Percentiles rank a stretch among this genome's conserved stretches.
phyloP scores from a whole-genome alignment of 2,888 invertebrate genomes.

The Caenorhabditis afra region DNA sequence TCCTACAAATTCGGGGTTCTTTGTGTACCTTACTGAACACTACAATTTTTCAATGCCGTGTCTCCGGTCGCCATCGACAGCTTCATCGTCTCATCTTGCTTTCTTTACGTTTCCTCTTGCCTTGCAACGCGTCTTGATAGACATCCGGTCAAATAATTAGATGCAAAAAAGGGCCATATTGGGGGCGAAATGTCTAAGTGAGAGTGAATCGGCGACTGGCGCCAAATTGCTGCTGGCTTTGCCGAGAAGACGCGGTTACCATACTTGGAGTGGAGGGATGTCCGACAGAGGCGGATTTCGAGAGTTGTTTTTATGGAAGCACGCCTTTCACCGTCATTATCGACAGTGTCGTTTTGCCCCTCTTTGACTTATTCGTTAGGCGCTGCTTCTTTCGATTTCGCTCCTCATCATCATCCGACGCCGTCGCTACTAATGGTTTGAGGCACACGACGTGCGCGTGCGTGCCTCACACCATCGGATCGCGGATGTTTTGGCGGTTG shows the following conservation, averaged over 20 bases:
- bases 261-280: constrained; percentile 27
- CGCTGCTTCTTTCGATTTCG: constrained; percentile 38
- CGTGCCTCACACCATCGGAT: constrained; percentile 59
- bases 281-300: constrained; percentile 56
- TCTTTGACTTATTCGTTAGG: constrained; percentile 38
- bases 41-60: constrained; percentile 2
- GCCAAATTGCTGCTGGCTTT: constrained; percentile 46
- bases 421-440: constrained; percentile 49
- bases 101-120: neutral
- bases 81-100: constrained; percentile 8
- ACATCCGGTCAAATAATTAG: constrained; percentile 62
- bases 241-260: constrained; percentile 54
- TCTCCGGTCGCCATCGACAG: neutral
- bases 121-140: constrained; percentile 27
- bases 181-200: constrained; percentile 55
- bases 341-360: constrained; percentile 18
- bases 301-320: constrained; percentile 60
- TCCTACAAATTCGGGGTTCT: neutral
- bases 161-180: constrained; percentile 58
- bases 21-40: neutral
- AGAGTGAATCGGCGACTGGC: constrained; percentile 55
- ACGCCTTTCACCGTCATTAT: constrained; percentile 42
- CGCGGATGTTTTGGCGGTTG: constrained; percentile 62
- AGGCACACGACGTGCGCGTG: constrained; percentile 55
- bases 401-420: constrained; percentile 51